A percentile compares a stretch with the other conserved stretches of the same genome.
Conservation (phyloP, 2,888 invertebrate genomes). For the Mimachlamys varia region DNA sequence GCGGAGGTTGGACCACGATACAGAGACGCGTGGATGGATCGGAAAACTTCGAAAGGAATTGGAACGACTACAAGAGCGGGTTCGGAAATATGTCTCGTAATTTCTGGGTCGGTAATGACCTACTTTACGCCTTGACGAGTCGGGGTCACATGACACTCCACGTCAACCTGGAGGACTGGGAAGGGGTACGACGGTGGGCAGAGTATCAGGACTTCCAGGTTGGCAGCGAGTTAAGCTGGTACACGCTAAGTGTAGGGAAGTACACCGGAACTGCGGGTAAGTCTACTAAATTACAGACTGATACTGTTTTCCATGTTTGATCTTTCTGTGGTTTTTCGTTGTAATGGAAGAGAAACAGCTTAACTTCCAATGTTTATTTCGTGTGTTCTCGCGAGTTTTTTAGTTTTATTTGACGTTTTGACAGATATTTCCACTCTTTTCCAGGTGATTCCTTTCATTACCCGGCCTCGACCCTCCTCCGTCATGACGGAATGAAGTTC, state of each 20-base stretch:
- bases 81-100: constrained; percentile 89
- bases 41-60: constrained; percentile 91
- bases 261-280: constrained; percentile 67
- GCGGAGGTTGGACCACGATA: constrained; percentile 87
- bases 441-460: constrained; percentile 61
- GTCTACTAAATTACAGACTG: not conserved
- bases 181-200: constrained; percentile 58
- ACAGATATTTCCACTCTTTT: not conserved
- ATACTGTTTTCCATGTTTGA: too few species aligned
- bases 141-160: constrained; percentile 88
- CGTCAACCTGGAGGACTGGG: constrained; percentile 67
- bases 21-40: constrained; percentile 90
- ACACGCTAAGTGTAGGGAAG: constrained; percentile 61
- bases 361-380: too few species aligned
- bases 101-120: constrained; percentile 90
- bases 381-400: too few species aligned
- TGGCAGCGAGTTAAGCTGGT: constrained; percentile 56
- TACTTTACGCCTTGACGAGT: constrained; percentile 38
- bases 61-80: constrained; percentile 90
- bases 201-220: constrained; percentile 66
- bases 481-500: constrained; percentile 65
- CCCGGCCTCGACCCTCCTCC: constrained; percentile 50
- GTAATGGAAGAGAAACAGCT: not conserved
- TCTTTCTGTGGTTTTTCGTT: not conserved
- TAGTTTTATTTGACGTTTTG: too few species aligned